Percentiles rank a stretch among this genome's conserved stretches.
Conservation (phyloP, 2,888 invertebrate species). For the Myopa testacea region DNA sequence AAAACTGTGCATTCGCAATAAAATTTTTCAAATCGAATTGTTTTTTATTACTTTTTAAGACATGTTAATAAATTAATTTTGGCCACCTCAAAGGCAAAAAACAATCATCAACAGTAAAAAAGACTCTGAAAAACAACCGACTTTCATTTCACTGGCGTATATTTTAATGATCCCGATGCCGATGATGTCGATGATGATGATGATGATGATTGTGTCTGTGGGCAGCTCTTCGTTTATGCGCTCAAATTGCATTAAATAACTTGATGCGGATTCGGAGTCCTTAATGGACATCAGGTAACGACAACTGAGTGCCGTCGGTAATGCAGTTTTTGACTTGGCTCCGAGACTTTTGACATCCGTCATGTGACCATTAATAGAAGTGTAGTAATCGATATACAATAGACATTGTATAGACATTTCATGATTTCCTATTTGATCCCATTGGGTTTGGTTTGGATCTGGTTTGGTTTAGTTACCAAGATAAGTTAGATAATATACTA, state of each 20-base stretch:
- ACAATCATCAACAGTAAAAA: neutral
- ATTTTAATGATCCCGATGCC: neutral
- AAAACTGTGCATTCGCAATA: too few species aligned
- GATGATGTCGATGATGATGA: neutral
- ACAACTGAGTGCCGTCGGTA: neutral
- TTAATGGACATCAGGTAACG: neutral
- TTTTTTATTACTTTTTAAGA: neutral
- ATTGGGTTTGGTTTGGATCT: too few species aligned
- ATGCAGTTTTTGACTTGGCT: neutral
- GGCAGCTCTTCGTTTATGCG: neutral
- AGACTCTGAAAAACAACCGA: neutral
- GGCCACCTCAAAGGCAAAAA: neutral
- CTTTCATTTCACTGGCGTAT: neutral
- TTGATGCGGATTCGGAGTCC: neutral
- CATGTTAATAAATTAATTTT: slow-evolving; percentile 21
- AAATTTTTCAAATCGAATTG: neutral
- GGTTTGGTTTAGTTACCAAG: too few species aligned
- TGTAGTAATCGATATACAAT: neutral
- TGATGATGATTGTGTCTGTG: neutral
- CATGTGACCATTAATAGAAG: too few species aligned
- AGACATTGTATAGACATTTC: too few species aligned
- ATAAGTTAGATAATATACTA: too few species aligned
- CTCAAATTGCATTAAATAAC: neutral
- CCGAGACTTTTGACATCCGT: too few species aligned
- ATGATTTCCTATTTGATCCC: too few species aligned